Base-by-base conservation (phyloP, 2,797 vertebrate genomes). In the Glossophaga mutica region DNA sequence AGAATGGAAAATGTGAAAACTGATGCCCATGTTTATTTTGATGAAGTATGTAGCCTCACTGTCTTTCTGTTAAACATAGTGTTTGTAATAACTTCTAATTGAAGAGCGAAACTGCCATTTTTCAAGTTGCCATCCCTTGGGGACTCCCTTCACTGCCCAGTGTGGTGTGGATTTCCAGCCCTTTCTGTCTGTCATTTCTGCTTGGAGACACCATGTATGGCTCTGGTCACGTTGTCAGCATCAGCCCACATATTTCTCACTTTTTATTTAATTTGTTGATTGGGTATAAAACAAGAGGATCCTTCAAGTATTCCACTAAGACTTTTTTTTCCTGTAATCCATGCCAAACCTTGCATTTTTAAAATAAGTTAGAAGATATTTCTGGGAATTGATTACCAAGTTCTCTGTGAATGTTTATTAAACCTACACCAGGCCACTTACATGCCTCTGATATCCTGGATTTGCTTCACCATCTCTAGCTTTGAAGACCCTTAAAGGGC, bases 211-310 rank as follows among this genome's bases (percentile, higher is more conserved):
- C 62, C 5, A 0, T 79, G n/a, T 78, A 46, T 87, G 26, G 39
- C 39, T n/a, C 85, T 5, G 26, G 9, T 68, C 84, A 55, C 37
- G 1, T 11, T 67, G 44, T 95, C 91, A 57, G 59, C 9, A 11
- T 55, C 78, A 46, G 22, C 93, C 55, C 67, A 79, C 70, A 21
- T 62, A 7, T 79, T 70, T 96, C 87, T 94, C 92, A 78, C 90
- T 37, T 93, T 78, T 70, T 82, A 70, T 92, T 87, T 74, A 90
- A 67, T 76, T 46, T 73, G 84, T 93, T 97, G 81, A 87, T 77
- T 90, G 65, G 52, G 7, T 59, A 32, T 52, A 85, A 88, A 92
- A 37, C 52, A 65, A 18, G 48, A 76, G 9, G 77, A 71, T 85
- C 74, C 78, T 42, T 91, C 83, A 87, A 9, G 52, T 59, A 76